Conservation (phyloP, 2,797 vertebrate genomes). For the Neosilurus mollespiculum region DNA sequence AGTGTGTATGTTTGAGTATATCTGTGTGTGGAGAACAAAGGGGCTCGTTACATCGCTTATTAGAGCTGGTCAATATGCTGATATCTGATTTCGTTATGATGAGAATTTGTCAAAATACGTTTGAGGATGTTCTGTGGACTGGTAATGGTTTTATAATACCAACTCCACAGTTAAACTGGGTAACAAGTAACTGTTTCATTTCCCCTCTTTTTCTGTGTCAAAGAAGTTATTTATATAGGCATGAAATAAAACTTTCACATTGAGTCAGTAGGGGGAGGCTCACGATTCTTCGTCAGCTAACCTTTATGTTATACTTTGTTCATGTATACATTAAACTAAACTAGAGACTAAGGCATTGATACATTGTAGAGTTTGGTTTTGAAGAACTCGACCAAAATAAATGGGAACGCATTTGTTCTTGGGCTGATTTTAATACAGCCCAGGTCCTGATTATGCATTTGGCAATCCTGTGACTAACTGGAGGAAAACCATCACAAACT, state of each 20-base stretch:
- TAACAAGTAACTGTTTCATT: background rate
- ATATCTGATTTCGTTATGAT: background rate
- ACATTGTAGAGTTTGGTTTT: too few species aligned
- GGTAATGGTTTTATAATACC: background rate
- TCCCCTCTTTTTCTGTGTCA: background rate
- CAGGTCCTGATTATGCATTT: too few species aligned
- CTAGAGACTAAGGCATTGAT: too few species aligned
- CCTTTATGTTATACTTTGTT: background rate
- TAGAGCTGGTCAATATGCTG: background rate
- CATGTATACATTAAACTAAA: background rate
- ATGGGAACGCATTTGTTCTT: background rate
- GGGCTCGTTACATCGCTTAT: background rate
- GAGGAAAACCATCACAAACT: background rate
- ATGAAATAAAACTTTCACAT: background rate
- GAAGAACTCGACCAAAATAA: background rate
- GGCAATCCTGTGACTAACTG: background rate
- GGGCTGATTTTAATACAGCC: slow-evolving; percentile 1
- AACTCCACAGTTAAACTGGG: background rate
- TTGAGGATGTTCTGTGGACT: background rate
- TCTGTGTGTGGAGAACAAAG: background rate
- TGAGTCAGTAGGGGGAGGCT: background rate
- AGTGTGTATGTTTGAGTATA: too few species aligned
- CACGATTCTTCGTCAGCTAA: background rate
- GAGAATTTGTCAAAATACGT: background rate
- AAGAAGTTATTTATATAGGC: background rate